Base-by-base conservation (phyloP, 2,888 invertebrate species). In the Sesamia inferens region DNA sequence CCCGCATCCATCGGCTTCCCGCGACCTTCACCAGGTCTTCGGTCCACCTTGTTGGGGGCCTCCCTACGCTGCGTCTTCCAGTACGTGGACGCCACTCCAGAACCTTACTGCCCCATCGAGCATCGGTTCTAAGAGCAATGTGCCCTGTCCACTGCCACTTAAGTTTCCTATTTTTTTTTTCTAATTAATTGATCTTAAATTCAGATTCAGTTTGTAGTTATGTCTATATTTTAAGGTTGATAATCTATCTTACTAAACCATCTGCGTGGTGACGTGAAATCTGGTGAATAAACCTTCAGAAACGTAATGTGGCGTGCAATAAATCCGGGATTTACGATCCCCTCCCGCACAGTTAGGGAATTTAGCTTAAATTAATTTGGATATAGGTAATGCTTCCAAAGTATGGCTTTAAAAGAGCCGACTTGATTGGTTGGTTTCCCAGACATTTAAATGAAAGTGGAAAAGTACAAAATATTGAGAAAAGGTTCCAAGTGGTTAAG, bases 361-460 rank as follows among this genome's bases (percentile, higher is more conserved):
- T 85, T 85, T 82, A 78, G 78, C 79, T 81, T 72, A 76, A 85
- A 81, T 86, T 86, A 85, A 86, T 86, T 83, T 83, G 64, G 65
- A 68, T 78, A 74, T 66, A 77, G 62, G 79, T 70, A 78, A 74
- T 66, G 71, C 55, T 68, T 62, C 69, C 55, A 59, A 70, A 81
- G 54, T 54, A 51, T 39, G 83, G 66, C 68, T 68, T 58, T 48
- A 16, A 66, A 59, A 66, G 44, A 66, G 39, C 58, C 63, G 7
- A 0, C 54, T 57, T 65, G 77, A 82, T 68, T 76, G 68, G 57
- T 62, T 54, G 19, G 22, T 47, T 79, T 62, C 22, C 4, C 51
- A 76, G 75, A 72, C 74, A 61, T 61, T 10, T 7, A 39, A 54
- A 62, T 62, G 75, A 42, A 22, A 44, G 22, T 44, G n/a, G 44